Percentiles rank a stretch among this genome's conserved stretches.
These are phyloP conservation scores for Scelioninae gen. 1 DNA, from an alignment of 2,888 invertebrate species.

Conservation along the genomic window DNA sequence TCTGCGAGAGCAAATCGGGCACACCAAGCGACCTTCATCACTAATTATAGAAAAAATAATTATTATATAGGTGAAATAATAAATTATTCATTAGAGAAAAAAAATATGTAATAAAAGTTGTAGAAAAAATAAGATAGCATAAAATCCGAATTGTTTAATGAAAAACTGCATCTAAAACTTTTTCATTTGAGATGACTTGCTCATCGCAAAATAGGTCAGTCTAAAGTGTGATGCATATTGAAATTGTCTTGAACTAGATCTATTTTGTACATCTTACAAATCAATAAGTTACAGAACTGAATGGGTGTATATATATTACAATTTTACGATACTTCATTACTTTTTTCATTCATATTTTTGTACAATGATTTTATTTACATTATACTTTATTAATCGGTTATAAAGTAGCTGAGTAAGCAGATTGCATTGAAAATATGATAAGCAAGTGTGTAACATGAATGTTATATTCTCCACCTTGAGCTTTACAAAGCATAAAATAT, in stretches of 20 bases:
- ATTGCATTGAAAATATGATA: conserved; percentile 9
- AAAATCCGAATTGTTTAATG: neutral
- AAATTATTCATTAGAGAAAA: neutral
- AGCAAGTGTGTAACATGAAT: conserved; percentile 14
- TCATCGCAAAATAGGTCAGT: neutral
- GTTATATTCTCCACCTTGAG: conserved; percentile 33
- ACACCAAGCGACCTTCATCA: conserved; percentile 91
- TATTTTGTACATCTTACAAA: conserved; percentile 2
- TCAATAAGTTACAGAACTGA: neutral
- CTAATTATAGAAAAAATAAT: conserved; percentile 82
- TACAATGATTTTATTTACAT: conserved; percentile 1
- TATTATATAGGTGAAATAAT: neutral
- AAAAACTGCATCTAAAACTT: neutral
- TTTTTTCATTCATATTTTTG: conserved; percentile 4
- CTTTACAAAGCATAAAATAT: neutral
- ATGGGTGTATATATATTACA: neutral
- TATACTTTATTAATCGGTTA: conserved; percentile 10
- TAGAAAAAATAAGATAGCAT: too few species aligned
- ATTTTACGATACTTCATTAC: neutral
- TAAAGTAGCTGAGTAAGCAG: conserved; percentile 5
- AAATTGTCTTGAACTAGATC: neutral
- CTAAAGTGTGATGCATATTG: neutral
- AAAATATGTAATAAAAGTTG: too few species aligned
- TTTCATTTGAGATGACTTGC: conserved; percentile 4
- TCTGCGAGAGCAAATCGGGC: conserved; percentile 93